Evolutionary conservation across 2,888 invertebrate species (phyloP).

Genomic region (Eilema depressum): DNA sequence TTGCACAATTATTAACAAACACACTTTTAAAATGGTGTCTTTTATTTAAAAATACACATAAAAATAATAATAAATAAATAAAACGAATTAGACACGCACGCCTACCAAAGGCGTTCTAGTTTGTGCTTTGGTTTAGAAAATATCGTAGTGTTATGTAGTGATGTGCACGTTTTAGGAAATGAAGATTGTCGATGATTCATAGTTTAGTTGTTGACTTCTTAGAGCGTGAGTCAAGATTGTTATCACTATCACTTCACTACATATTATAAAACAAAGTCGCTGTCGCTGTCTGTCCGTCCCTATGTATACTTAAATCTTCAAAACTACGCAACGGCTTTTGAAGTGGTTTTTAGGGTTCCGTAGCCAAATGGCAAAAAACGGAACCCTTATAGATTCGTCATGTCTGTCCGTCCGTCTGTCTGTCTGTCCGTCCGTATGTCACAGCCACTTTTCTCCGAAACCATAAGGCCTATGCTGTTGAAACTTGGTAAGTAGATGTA

Average conservation of each 20-base stretch:
- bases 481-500: too few relatives aligned
- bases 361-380: too few relatives aligned
- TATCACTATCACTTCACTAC: background rate
- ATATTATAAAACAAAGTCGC: too few relatives aligned
- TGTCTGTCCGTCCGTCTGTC: too few relatives aligned
- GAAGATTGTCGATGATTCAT: conserved; percentile 1
- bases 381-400: too few relatives aligned
- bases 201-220: background rate
- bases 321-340: too few relatives aligned
- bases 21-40: background rate
- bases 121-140: conserved; percentile 5
- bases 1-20: background rate
- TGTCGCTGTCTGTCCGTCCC: too few relatives aligned
- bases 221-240: background rate
- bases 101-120: background rate
- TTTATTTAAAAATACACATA: background rate
- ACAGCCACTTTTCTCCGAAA: too few relatives aligned
- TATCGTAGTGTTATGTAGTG: background rate
- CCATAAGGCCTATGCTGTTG: too few relatives aligned
- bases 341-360: too few relatives aligned
- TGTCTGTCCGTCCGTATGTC: too few relatives aligned
- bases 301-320: too few relatives aligned
- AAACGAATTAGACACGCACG: background rate
- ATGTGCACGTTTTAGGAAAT: background rate
- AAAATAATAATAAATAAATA: background rate